Conservation (phyloP, 1,140 invertebrate species). For the Aleiodes sp. region DNA sequence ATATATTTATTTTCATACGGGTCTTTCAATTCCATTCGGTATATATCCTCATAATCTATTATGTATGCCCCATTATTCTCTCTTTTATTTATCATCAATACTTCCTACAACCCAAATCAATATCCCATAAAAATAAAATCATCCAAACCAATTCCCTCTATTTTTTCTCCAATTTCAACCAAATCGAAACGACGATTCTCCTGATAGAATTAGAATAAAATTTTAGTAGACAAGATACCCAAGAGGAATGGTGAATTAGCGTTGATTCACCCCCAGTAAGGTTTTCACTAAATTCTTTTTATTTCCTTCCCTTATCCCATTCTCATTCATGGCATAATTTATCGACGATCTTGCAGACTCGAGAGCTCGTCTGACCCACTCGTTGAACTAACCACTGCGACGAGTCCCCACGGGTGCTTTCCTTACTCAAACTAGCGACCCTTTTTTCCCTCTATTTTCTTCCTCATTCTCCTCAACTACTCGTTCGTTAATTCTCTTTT, state of each 20-base stretch:
- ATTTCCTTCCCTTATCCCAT: neutral
- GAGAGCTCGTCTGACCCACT: neutral
- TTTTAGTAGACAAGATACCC: too few relatives aligned
- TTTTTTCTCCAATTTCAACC: too few relatives aligned
- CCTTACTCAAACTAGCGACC: neutral
- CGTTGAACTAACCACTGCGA: constrained; percentile 8
- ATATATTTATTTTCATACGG: too few relatives aligned
- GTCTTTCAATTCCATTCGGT: too few relatives aligned
- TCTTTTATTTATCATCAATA: too few relatives aligned
- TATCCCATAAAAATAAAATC: too few relatives aligned
- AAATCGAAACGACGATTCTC: too few relatives aligned
- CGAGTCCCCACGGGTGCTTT: neutral
- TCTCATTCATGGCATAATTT: neutral
- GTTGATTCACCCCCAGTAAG: neutral
- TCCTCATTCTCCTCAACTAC: neutral
- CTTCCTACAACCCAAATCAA: too few relatives aligned
- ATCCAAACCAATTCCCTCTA: too few relatives aligned
- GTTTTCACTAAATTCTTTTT: neutral
- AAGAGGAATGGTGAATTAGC: neutral
- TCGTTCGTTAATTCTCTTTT: neutral
- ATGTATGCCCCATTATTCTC: too few relatives aligned
- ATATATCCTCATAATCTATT: too few relatives aligned
- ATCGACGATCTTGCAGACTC: neutral
- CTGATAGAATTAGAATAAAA: neutral
- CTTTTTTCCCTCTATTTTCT: neutral